Percentiles rank a stretch among this genome's conserved stretches.
These are phyloP conservation scores for Pseudomyrmex sp. DNA, from an alignment of 1,140 invertebrate species.

Conservation along the genomic window DNA sequence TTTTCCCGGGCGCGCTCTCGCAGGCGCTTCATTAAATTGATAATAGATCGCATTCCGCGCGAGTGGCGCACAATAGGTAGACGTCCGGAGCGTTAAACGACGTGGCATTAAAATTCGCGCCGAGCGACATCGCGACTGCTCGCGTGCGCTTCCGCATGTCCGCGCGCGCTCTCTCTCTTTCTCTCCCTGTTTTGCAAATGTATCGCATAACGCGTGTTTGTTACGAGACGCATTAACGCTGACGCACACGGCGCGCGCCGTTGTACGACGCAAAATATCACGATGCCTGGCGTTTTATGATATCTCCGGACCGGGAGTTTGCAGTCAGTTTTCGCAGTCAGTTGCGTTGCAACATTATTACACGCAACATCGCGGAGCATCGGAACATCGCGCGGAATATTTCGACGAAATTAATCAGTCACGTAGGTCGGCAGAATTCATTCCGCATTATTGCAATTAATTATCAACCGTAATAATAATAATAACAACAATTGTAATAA, in stretches of 20 bases:
- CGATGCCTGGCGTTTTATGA: constrained; percentile 28
- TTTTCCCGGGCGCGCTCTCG: background rate
- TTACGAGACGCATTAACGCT: constrained; percentile 40
- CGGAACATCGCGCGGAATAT: background rate
- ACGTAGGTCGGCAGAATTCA: background rate
- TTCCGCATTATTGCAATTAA: background rate
- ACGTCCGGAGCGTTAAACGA: constrained; percentile 37
- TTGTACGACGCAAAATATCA: constrained; percentile 16
- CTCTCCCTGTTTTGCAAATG: background rate
- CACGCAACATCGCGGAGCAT: no score
- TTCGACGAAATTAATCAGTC: constrained; percentile 7
- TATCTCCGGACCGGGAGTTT: background rate
- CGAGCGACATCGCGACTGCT: constrained; percentile 18
- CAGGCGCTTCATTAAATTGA: constrained; percentile 53
- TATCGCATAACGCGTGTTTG: constrained; percentile 34
- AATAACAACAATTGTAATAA: background rate
- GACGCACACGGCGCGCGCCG: background rate
- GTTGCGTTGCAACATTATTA: background rate
- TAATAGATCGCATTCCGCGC: constrained; percentile 52
- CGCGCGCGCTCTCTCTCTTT: background rate
- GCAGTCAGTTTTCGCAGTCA: background rate
- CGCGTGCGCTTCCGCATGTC: background rate
- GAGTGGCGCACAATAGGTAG: constrained; percentile 13
- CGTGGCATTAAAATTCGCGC: constrained; percentile 35
- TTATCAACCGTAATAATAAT: background rate